Base-by-base conservation (phyloP, 92 coral and sea anemone species). In the Bergia sp. region DNA sequence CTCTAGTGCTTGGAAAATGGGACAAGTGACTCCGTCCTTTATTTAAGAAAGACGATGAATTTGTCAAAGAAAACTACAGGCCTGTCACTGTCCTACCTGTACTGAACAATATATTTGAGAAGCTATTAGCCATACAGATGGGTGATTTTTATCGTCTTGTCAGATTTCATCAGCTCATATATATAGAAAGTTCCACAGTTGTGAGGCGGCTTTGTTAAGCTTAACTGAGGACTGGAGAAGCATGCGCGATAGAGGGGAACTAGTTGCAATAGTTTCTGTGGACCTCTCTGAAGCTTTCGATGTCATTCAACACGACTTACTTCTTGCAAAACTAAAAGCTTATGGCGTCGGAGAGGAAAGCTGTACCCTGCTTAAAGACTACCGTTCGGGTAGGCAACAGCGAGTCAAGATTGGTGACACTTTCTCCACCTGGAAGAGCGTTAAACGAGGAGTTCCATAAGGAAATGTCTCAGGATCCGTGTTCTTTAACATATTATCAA, bases 231-330 rank as follows among this genome's bases (percentile, higher is more conserved):
- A 69, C 42, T 81, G 81, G 81, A 88, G 73, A 58, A 18, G 39
- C 55, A 47, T 88, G 73, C 83, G 37, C 2, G 91, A 89, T 40
- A 12, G 45, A 4, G 81, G 74, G 16, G 82, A 89, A 73, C 71
- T 89, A 43, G 91, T 72, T 38, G 82, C 82, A 67, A 73, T 89
- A 81, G 76, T 82, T 37, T 45, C 74, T 2, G 81, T 89, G 82
- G 91, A 89, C 50, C 44, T 89, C 38, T 82, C 90, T 9, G 77
- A 88, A 58, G 90, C 90, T 15, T 88, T 65, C 12, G 86, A 83
- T 41, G 61, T 29, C 58, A 53, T 29, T 29, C 29, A 29, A 13
- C 80, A 85, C n/a, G 73, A 18, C 5, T 57, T 80, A 13, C 79
- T 88, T 12, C 39, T 80, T 3, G 76, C 66, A 6, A 87, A 87